Conservation (phyloP, 2,113 vertebrate species). For the Halcyon malimbica region DNA sequence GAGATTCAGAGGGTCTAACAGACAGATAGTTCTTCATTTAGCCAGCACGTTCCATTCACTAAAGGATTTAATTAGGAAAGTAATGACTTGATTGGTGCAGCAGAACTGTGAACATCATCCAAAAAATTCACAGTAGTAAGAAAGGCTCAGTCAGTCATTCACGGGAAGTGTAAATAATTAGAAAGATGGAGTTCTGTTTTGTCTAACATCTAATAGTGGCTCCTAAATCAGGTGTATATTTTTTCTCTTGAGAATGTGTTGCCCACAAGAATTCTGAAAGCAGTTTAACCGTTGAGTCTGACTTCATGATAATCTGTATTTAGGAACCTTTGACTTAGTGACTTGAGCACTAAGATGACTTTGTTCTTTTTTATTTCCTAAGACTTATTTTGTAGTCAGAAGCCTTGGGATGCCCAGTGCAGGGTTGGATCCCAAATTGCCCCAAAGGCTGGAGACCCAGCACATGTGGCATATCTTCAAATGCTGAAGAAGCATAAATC, state of each 20-base stretch:
- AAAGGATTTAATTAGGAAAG: constrained; percentile 44
- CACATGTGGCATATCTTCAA: neutral
- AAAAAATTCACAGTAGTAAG: constrained; percentile 36
- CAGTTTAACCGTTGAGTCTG: neutral
- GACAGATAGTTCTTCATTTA: neutral
- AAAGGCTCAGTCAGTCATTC: constrained; percentile 8
- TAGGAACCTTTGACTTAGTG: neutral
- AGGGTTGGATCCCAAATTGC: neutral
- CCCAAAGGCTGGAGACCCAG: neutral
- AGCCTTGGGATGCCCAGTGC: neutral
- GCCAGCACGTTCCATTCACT: neutral
- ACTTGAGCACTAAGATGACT: neutral
- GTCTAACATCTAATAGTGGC: neutral
- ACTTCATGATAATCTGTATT: neutral
- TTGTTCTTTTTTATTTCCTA: neutral
- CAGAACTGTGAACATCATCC: constrained; percentile 22
- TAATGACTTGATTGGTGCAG: constrained; percentile 24
- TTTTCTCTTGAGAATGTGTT: neutral
- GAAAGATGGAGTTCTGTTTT: constrained; percentile 12
- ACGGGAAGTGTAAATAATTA: neutral
- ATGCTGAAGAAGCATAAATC: neutral
- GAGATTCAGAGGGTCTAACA: neutral
- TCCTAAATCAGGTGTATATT: neutral
- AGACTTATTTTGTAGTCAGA: neutral
- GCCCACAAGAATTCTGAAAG: neutral